Base-by-base conservation (phyloP, 2,113 vertebrate species). In the Prinia subflava region DNA sequence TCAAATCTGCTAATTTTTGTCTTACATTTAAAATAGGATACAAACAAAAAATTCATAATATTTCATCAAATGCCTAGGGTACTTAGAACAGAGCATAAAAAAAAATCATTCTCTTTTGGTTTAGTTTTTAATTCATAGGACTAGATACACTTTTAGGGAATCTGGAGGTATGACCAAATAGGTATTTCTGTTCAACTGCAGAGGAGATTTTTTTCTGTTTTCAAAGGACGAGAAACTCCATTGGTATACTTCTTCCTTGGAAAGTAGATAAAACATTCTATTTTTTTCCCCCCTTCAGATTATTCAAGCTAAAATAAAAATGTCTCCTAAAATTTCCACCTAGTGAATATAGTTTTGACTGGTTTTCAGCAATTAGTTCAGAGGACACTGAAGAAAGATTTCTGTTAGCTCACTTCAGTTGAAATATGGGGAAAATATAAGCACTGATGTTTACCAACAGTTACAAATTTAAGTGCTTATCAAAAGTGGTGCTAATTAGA, bases 241-340 rank as follows among this genome's bases (percentile, higher is more conserved):
- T 5, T 63, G 13, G 3, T 10, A 30, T 63, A 27, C 39, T 85
- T 84, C 35, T 76, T 83, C 7, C 24, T 8, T n/a, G 8, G 23
- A 35, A 79, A 67, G 4, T 9, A 62, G n/a, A 30, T 11, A 6
- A 56, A 77, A 76, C 39, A 42, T 0, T 35, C 1, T 1, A 3
- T 12, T 28, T 50, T 44, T 14, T 25, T n/a, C n/a, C 11, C 20
- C 18, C 3, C 6, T 62, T 75, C 37, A 13, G 6, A 18, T 76
- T 71, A 35, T 68, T 83, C 16, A 64, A 73, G 10, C 2, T 82
- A 39, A 60, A 79, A 35, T 47, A 55, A 82, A 89, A 88, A 59
- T 15, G 3, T 3, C 7, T 67, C 70, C 35, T 30, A 30, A 47
- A 80, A 80, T 35, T 24, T 69, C 28, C 9, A n/a, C 13, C 49